A percentile compares a stretch with the other conserved stretches of the same genome.
These are phyloP conservation scores for Crossocerus cetratus DNA, from an alignment of 2,888 invertebrate genomes.

Conservation along the genomic window DNA sequence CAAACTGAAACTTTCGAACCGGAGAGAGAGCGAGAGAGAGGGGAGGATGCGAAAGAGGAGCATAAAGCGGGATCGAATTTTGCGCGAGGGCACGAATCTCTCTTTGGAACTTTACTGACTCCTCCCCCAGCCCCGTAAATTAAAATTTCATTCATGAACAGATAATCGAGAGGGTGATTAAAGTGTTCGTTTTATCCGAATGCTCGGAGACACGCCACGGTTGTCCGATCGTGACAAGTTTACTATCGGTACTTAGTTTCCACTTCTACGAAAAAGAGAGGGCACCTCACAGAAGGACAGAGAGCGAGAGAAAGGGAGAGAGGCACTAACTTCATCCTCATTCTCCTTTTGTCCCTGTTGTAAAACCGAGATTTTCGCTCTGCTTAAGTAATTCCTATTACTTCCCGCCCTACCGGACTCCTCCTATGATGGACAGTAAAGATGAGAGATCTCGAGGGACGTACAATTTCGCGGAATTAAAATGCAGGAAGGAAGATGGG, in stretches of 20 bases:
- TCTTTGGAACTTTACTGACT: slow-evolving; percentile 51
- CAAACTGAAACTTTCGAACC: slow-evolving; percentile 58
- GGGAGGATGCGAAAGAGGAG: no score
- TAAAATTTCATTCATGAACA: slow-evolving; percentile 61
- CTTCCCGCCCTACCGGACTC: no score
- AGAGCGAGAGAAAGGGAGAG: no score
- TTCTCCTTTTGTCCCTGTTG: no score
- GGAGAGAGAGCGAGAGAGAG: slow-evolving; percentile 28
- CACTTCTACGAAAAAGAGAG: neutral
- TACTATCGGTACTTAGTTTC: slow-evolving; percentile 5
- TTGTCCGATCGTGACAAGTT: slow-evolving; percentile 1
- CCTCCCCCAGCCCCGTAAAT: slow-evolving; percentile 45
- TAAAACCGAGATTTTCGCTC: no score
- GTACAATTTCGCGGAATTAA: no score
- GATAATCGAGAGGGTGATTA: slow-evolving; percentile 57
- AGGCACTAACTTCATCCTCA: neutral
- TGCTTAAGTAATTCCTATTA: no score
- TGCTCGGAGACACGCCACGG: slow-evolving; percentile 13
- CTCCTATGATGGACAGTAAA: no score
- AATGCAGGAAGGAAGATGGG: no score
- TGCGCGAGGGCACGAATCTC: slow-evolving; percentile 36
- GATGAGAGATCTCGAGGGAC: no score
- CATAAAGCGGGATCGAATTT: slow-evolving; percentile 54
- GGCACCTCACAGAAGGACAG: no score
- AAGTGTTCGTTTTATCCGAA: slow-evolving; percentile 48